Conservation (phyloP, 1,140 invertebrate genomes). For the Sitobion miscanthi region DNA sequence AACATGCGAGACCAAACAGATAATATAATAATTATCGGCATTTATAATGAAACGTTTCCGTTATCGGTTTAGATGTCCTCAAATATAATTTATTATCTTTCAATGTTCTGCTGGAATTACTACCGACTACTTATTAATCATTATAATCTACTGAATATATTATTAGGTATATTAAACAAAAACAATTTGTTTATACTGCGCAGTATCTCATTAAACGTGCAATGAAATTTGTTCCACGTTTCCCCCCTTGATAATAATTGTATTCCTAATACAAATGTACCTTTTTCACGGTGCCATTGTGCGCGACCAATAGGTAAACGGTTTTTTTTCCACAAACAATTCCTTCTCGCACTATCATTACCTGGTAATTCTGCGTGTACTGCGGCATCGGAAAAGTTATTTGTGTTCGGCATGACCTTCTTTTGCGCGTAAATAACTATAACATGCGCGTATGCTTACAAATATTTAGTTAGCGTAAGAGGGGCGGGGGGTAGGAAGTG, state of each 20-base stretch:
- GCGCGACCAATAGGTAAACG: not conserved
- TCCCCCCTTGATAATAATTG: not conserved
- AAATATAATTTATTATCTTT: not conserved
- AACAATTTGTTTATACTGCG: not conserved
- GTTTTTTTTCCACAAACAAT: not conserved
- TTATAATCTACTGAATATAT: not conserved
- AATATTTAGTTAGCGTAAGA: not conserved
- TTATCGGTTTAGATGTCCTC: not conserved
- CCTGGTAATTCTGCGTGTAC: not conserved
- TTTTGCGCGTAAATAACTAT: not conserved
- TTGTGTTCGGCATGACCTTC: constrained; percentile 41
- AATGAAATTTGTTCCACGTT: constrained; percentile 17
- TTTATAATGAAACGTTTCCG: not conserved
- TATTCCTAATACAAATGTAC: not conserved
- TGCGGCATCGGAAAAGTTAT: constrained; percentile 19
- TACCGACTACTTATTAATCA: not conserved
- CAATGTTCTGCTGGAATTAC: not conserved
- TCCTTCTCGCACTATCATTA: not conserved
- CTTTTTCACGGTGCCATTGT: constrained; percentile 31
- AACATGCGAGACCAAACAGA: not conserved
- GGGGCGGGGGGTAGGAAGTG: not conserved
- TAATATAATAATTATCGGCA: not conserved
- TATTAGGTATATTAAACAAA: not conserved
- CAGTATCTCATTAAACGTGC: not conserved
- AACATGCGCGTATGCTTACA: not conserved